Conservation (phyloP, 2,113 vertebrate species). For the Neogobius melanostomus region DNA sequence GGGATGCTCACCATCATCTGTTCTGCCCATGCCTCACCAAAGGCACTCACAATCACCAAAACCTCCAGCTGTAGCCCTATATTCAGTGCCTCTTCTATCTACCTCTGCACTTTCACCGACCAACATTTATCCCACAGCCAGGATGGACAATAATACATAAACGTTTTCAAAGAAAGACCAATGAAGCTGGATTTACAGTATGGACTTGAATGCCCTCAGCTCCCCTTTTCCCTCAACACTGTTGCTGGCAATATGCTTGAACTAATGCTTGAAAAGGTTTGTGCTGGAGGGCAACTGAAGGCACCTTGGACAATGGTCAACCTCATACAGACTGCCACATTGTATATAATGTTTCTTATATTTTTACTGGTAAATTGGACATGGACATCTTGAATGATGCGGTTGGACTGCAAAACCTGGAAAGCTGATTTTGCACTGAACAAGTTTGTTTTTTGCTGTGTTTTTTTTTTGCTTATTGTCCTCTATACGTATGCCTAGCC, state of each 20-base stretch:
- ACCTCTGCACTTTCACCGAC: slow-evolving; percentile 52
- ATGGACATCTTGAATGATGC: not conserved
- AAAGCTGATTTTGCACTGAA: not conserved
- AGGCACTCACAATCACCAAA: slow-evolving; percentile 60
- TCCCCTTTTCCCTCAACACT: slow-evolving; percentile 7
- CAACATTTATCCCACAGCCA: slow-evolving; percentile 29
- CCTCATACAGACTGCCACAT: not conserved
- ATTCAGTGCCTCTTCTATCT: slow-evolving; percentile 31
- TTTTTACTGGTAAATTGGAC: not conserved
- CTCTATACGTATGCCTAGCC: too few species aligned
- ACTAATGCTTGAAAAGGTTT: not conserved
- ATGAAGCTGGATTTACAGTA: not conserved
- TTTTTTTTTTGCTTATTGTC: not conserved
- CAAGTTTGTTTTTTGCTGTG: not conserved
- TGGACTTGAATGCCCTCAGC: slow-evolving; percentile 13
- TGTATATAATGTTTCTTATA: not conserved
- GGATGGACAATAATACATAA: slow-evolving; percentile 21
- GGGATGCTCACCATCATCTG: slow-evolving; percentile 61
- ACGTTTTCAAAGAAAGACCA: slow-evolving; percentile 16
- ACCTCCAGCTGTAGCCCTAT: slow-evolving; percentile 32
- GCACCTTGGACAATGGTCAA: not conserved
- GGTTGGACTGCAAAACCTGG: not conserved
- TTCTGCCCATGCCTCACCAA: slow-evolving; percentile 38
- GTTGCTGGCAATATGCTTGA: not conserved
- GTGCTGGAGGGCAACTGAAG: not conserved